Percentiles rank a stretch among this genome's conserved stretches.
phyloP scores from a whole-genome alignment of 1,140 invertebrate species.

The Drosophila neocordata region DNA sequence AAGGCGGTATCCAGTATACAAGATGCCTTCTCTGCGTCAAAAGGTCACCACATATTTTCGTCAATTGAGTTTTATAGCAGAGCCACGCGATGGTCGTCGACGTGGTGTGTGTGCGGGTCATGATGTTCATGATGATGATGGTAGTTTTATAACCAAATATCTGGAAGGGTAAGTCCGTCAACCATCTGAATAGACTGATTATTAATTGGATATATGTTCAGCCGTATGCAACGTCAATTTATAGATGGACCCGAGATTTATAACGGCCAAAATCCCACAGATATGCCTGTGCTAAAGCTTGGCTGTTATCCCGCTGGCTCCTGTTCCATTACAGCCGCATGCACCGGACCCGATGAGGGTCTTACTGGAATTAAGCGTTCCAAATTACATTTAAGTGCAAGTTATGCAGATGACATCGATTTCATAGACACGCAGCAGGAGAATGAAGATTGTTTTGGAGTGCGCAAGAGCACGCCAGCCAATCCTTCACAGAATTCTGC shows the following conservation, averaged over 20 bases:
- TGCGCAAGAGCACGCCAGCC: conserved; percentile 75
- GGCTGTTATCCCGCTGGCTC: conserved; percentile 84
- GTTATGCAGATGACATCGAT: conserved; percentile 88
- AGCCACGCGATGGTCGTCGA: conserved; percentile 83
- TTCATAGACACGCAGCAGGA: conserved; percentile 89
- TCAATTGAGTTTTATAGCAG: conserved; percentile 88
- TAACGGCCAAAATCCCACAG: conserved; percentile 87
- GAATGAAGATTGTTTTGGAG: conserved; percentile 83
- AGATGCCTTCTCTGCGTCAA: conserved; percentile 89
- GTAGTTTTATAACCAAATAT: conserved; percentile 89
- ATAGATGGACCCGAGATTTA: conserved; percentile 84
- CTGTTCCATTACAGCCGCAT: conserved; percentile 86
- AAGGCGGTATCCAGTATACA: conserved; percentile 20
- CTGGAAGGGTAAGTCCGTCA: conserved; percentile 86
- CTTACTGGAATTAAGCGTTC: conserved; percentile 88
- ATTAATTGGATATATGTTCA: conserved; percentile 25
- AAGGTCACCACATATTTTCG: conserved; percentile 89
- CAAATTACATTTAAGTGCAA: conserved; percentile 86
- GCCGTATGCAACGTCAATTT: conserved; percentile 75
- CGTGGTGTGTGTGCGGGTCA: conserved; percentile 60
- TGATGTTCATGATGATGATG: conserved; percentile 83
- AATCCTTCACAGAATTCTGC: conserved; percentile 28
- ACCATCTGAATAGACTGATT: background rate
- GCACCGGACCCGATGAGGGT: conserved; percentile 90
- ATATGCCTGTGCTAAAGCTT: conserved; percentile 85